Base-by-base conservation (phyloP, 2,797 vertebrate genomes). In the Gallirallus australis region DNA sequence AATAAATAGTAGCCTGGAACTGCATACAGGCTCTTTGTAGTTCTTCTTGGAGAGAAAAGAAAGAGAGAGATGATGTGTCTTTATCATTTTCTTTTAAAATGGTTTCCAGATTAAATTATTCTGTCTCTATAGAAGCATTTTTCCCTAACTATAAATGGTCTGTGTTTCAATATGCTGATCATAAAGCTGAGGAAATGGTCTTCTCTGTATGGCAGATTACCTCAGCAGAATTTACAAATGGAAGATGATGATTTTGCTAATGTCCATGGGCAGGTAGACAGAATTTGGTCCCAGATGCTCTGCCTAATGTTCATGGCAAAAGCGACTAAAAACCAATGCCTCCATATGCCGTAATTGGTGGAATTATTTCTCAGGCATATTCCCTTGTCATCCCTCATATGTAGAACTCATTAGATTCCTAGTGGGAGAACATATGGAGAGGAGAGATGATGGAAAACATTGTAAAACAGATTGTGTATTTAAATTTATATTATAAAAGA, bases 331-430 rank as follows among this genome's bases (percentile, higher is more conserved):
- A 97, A 97, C 80, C 93, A 97, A 96, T 84, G 79, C 85, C 53
- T 97, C 97, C 97, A 97, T 98, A 96, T 97, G 95, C 92, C 23
- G 1, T 77, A 82, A 95, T 97, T 95, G 93, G 94, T 97, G 83
- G 89, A 96, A 96, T 97, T 97, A 95, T 95, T 97, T 96, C 94
- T 97, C 94, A 94, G 97, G 93, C 87, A 96, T 95, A 96, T 93
- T 97, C 93, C 93, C 92, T 95, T 96, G 96, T 97, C 96, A 97
- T 97, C 87, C 95, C 95, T 98, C 97, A 95, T 93, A 94, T 61
- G 91, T 88, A 96, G 89, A 97, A 93, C 95, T 98, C 97, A 98
- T 98, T 98, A 98, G 96, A 96, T 96, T 98, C 96, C 97, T 97
- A 97, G 94, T 96, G 97, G 93, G 97, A 97, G 94, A 97, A 94